Evolutionary conservation across 1,140 invertebrate species (phyloP).

Genomic region (Drosophila gunungcola): DNA sequence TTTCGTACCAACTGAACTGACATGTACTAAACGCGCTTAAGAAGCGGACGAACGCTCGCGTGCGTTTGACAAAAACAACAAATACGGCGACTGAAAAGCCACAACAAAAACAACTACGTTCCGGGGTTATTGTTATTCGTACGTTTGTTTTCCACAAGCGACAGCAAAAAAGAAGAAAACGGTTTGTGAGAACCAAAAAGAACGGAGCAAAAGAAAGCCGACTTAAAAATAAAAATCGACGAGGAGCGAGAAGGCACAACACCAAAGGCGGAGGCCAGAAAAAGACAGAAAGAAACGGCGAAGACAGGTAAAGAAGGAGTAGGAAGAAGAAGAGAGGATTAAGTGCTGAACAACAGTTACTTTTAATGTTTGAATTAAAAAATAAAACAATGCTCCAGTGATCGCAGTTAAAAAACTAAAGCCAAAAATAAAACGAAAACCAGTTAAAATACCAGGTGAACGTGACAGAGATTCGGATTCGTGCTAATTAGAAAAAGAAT

Average conservation of each 20-base stretch:
- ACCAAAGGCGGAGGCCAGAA: constrained; percentile 26
- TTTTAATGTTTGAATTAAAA: constrained; percentile 61
- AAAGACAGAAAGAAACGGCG: constrained; percentile 22
- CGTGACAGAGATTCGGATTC: constrained; percentile 69
- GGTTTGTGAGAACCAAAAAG: constrained; percentile 57
- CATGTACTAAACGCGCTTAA: constrained; percentile 58
- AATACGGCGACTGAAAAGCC: constrained; percentile 38
- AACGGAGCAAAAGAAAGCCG: constrained; percentile 58
- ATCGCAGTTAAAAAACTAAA: constrained; percentile 34
- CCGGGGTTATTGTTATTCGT: constrained; percentile 55
- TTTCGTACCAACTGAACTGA: constrained; percentile 54
- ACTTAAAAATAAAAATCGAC: constrained; percentile 51
- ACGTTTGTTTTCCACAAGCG: constrained; percentile 39
- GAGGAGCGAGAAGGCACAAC: constrained; percentile 29
- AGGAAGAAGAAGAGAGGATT: constrained; percentile 30
- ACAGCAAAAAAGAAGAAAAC: constrained; percentile 23
- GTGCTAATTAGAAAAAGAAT: constrained; percentile 80
- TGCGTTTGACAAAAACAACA: constrained; percentile 53
- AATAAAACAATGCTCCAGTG: constrained; percentile 48
- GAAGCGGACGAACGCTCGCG: constrained; percentile 69
- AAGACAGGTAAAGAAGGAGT: constrained; percentile 63
- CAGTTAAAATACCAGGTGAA: constrained; percentile 49
- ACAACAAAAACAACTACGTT: constrained; percentile 25
- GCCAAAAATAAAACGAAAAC: constrained; percentile 24
- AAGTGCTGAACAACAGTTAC: constrained; percentile 61